Evolutionary conservation across 2,113 vertebrate genomes (phyloP).

Genomic region (Erinaceus europaeus): DNA sequence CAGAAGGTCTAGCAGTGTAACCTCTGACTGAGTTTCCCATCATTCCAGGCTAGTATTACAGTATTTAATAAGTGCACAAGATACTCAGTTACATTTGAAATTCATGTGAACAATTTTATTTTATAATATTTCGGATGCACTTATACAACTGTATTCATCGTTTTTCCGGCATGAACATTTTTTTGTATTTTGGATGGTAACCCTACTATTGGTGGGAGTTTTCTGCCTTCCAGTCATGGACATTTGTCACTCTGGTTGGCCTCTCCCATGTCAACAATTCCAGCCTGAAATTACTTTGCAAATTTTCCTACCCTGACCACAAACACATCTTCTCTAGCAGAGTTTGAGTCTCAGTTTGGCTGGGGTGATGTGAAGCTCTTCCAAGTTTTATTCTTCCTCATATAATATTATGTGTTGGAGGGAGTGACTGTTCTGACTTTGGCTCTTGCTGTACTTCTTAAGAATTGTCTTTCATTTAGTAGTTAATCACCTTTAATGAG

Average conservation of each 20-base stretch:
- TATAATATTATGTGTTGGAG: not conserved
- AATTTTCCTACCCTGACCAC: not conserved
- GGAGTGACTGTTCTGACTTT: not conserved
- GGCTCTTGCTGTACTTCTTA: not conserved
- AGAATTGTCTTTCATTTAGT: not conserved
- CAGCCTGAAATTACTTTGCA: not conserved
- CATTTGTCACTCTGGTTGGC: not conserved
- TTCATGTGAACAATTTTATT: not conserved
- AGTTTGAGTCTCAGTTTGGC: not conserved
- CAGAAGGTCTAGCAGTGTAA: not conserved
- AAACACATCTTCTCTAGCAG: not conserved
- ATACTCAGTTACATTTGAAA: not conserved
- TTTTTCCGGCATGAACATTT: not conserved
- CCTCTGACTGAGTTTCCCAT: not conserved
- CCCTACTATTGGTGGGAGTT: not conserved
- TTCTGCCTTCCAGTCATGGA: rapidly evolving
- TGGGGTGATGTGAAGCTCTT: rapidly evolving
- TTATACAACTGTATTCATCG: not conserved
- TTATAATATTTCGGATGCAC: not conserved
- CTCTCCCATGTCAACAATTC: not conserved
- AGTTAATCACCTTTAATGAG: not conserved
- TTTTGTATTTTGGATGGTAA: not conserved
- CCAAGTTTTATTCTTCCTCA: not conserved
- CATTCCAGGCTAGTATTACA: not conserved
- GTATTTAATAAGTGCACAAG: not conserved